These are phyloP conservation scores for Promerops cafer DNA, from an alignment of 2,113 vertebrate genomes.

Conservation along the genomic window DNA sequence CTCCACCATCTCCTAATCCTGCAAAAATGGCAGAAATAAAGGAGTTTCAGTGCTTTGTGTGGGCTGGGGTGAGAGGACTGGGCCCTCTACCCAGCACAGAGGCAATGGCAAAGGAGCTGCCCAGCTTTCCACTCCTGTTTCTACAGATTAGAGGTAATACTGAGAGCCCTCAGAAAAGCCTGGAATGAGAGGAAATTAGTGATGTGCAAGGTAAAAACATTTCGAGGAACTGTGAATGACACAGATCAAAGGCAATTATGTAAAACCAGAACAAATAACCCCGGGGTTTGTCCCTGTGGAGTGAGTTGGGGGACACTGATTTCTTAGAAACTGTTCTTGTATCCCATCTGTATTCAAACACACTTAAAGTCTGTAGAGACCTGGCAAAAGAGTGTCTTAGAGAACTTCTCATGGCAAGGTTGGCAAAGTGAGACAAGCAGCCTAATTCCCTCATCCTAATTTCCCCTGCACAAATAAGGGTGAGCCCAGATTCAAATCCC, in stretches of 20 bases:
- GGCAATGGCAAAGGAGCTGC: not conserved
- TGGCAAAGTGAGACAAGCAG: not conserved
- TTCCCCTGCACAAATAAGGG: not conserved
- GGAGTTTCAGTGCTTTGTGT: not conserved
- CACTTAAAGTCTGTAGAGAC: not conserved
- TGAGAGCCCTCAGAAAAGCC: not conserved
- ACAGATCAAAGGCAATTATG: not conserved
- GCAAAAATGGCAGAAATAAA: not conserved
- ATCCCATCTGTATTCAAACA: not conserved
- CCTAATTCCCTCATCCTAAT: not conserved
- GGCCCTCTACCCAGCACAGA: not conserved
- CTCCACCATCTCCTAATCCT: not conserved
- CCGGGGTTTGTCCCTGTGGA: not conserved
- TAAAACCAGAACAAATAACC: not conserved
- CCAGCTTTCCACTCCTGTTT: not conserved
- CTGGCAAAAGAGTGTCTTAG: not conserved
- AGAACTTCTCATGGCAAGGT: not conserved
- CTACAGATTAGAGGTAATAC: not conserved
- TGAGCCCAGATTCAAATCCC: not conserved
- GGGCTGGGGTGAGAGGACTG: not conserved
- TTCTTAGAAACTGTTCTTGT: not conserved
- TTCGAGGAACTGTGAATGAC: not conserved
- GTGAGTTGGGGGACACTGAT: not conserved
- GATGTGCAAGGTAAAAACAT: not conserved
- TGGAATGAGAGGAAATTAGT: not conserved